Percentiles rank a stretch among this genome's conserved stretches.
Evolutionary conservation across 2,113 vertebrate species (phyloP).

Genomic region (Megaceryle maxima): DNA sequence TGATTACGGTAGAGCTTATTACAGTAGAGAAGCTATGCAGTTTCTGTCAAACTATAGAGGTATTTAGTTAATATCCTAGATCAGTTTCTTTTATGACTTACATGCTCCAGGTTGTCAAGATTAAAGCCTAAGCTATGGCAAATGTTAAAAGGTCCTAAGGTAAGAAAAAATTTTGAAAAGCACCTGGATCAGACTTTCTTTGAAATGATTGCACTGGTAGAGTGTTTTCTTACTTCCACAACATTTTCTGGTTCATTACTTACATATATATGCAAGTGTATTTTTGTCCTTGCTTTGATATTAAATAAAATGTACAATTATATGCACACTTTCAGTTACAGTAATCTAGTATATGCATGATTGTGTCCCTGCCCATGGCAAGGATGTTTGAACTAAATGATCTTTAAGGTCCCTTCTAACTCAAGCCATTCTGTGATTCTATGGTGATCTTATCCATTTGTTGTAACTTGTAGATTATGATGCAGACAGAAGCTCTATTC

Average conservation of each 20-base stretch:
- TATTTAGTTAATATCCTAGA: background rate
- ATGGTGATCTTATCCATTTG: background rate
- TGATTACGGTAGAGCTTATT: background rate
- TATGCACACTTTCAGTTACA: background rate
- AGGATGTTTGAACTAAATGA: too few relatives aligned
- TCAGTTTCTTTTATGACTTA: background rate
- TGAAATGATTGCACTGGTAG: background rate
- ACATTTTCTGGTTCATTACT: background rate
- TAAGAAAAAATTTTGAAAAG: background rate
- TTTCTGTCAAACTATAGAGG: background rate
- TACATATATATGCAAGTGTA: background rate
- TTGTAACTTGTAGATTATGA: background rate
- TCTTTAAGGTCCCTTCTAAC: too few relatives aligned
- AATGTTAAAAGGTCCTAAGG: background rate
- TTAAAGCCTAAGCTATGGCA: background rate
- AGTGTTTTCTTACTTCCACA: too few relatives aligned
- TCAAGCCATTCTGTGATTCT: too few relatives aligned
- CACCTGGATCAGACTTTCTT: background rate
- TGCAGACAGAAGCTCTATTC: background rate
- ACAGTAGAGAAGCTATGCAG: background rate
- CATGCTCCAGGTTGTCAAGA: background rate
- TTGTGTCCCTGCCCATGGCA: background rate
- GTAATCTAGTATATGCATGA: background rate
- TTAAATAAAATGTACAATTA: background rate
- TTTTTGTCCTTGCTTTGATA: background rate